These are phyloP conservation scores for Eurystomus gularis DNA, from an alignment of 2,113 vertebrate species.

Conservation along the genomic window DNA sequence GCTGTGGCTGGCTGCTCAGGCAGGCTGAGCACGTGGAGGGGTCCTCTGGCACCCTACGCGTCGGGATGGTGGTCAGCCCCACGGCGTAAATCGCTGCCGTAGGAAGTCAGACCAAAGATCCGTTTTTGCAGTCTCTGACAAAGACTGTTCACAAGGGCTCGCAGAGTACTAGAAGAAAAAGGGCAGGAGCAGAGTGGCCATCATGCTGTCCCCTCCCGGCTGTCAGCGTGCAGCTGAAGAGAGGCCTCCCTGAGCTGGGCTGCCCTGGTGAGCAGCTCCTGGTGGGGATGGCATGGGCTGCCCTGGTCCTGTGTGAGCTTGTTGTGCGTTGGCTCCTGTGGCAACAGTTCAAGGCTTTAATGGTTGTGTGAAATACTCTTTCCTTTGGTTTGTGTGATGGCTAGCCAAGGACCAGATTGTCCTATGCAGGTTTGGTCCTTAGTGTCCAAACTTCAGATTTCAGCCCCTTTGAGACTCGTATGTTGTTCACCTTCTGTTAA, in stretches of 20 bases:
- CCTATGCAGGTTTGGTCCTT: fast-evolving
- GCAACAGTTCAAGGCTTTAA: no score
- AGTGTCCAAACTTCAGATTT: background rate
- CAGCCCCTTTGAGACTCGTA: fast-evolving
- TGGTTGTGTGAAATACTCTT: background rate
- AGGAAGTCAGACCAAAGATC: background rate
- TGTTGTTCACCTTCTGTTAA: background rate
- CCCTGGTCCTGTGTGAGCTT: background rate
- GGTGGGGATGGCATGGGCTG: fast-evolving
- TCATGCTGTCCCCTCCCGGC: fast-evolving
- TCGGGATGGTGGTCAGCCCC: background rate
- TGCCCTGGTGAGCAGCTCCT: background rate
- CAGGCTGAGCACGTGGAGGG: background rate
- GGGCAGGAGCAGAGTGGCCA: background rate
- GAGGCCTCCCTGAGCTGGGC: background rate
- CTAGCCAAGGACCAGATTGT: background rate
- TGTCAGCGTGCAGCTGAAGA: background rate
- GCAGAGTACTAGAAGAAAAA: background rate
- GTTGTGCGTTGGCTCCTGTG: fast-evolving
- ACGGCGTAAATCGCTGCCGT: fast-evolving
- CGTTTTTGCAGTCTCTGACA: background rate
- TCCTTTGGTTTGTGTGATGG: background rate
- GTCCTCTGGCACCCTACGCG: fast-evolving
- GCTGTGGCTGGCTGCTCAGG: background rate
- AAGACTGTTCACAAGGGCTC: background rate